A percentile compares a stretch with the other conserved stretches of the same genome.
Evolutionary conservation across 2,888 invertebrate genomes (phyloP).

Genomic region (Piscicola geometra): DNA sequence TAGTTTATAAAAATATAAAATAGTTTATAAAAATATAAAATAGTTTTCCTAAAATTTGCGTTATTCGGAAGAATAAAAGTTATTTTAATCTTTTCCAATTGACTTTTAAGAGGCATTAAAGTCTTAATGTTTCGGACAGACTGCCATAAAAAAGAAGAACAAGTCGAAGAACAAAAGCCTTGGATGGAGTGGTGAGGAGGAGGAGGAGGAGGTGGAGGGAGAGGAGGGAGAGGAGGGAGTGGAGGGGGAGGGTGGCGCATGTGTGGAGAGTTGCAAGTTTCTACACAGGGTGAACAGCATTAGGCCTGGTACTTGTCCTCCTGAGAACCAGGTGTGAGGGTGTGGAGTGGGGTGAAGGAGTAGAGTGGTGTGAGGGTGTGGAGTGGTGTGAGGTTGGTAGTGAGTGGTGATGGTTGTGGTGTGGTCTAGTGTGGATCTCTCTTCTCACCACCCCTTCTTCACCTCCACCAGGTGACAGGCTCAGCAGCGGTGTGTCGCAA

Average conservation of each 20-base stretch:
- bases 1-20: too few species aligned
- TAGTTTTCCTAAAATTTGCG: too few species aligned
- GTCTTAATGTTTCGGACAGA: too few species aligned
- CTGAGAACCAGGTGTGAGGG: constrained; percentile 32
- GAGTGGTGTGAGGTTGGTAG: constrained; percentile 29
- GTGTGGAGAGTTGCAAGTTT: constrained; percentile 35
- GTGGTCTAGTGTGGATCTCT: too few species aligned
- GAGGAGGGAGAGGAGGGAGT: constrained; percentile 31
- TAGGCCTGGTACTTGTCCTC: constrained; percentile 37
- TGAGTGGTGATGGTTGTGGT: too few species aligned
- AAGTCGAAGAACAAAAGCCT: neutral
- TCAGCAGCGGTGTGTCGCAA: constrained; percentile 34
- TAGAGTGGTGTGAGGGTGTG: constrained; percentile 18
- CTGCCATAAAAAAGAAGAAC: neutral
- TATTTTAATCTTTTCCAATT: too few species aligned
- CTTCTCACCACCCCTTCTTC: too few species aligned
- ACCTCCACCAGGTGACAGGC: constrained; percentile 24
- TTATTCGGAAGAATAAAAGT: too few species aligned
- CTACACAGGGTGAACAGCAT: constrained; percentile 34
- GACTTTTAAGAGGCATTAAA: too few species aligned
- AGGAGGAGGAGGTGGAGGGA: constrained; percentile 1
- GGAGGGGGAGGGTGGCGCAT: constrained; percentile 16
- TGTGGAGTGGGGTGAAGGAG: constrained; percentile 26
- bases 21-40: too few species aligned
- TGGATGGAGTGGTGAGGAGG: neutral